These are phyloP conservation scores for Mesembrinibis cayennensis DNA, from an alignment of 2,113 vertebrate species.

Conservation along the genomic window DNA sequence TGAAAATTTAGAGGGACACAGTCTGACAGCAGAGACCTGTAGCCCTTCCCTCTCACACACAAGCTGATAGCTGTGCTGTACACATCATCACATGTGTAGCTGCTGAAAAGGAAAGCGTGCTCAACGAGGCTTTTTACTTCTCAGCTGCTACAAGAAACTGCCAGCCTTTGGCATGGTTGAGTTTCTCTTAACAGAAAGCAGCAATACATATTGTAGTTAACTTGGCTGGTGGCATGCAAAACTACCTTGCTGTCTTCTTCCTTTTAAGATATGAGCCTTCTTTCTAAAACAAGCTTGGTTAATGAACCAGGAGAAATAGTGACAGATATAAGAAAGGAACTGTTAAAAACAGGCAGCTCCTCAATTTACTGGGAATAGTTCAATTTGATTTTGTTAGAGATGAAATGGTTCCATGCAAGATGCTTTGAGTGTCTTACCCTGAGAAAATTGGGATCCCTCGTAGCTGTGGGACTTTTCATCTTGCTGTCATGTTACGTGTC, in stretches of 20 bases:
- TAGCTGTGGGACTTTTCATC: neutral
- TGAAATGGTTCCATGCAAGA: neutral
- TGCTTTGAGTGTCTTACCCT: neutral
- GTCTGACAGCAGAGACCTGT: neutral
- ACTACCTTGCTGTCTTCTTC: neutral
- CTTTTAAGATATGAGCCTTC: neutral
- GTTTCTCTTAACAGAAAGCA: neutral
- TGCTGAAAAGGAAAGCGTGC: neutral
- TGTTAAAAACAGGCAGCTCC: neutral
- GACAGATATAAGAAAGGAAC: neutral
- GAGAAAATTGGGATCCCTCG: neutral
- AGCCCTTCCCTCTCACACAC: neutral
- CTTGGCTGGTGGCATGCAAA: neutral
- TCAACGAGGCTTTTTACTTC: neutral
- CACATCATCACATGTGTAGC: neutral
- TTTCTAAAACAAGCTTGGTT: neutral
- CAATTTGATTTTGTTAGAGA: neutral
- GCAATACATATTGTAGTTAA: neutral
- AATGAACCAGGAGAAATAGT: neutral
- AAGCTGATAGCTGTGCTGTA: neutral
- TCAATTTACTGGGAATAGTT: neutral
- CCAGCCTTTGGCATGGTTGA: neutral
- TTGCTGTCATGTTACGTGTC: rapidly evolving
- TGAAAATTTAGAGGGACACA: neutral
- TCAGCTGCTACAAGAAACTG: neutral